Evolutionary conservation across 2,888 invertebrate genomes (phyloP).

Genomic region (Caenorhabditis sp.): DNA sequence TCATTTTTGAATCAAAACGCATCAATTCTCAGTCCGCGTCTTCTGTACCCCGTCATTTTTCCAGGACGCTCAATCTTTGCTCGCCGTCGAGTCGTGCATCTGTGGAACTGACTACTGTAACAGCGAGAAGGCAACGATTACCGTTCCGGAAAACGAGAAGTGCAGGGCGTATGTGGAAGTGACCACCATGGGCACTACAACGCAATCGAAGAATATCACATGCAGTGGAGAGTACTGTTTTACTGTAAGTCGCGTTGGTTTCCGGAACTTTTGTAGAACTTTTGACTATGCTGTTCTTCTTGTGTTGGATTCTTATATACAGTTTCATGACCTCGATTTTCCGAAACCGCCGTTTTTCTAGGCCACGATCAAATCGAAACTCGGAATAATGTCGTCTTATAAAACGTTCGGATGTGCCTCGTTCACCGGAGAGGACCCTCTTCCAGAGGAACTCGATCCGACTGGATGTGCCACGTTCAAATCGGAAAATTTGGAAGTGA

Average conservation of each 20-base stretch:
- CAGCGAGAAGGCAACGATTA: conserved; percentile 75
- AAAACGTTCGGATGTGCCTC: conserved; percentile 78
- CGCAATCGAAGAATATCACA: conserved; percentile 69
- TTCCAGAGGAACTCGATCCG: conserved; percentile 80
- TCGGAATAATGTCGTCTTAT: conserved; percentile 77
- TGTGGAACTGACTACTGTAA: conserved; percentile 81
- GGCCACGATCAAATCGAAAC: conserved; percentile 72
- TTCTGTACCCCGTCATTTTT: background rate
- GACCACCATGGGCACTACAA: conserved; percentile 73
- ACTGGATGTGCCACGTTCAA: conserved; percentile 80
- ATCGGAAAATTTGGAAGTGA: conserved; percentile 76
- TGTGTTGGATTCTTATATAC: background rate
- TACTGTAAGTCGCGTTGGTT: conserved; percentile 34
- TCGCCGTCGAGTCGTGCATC: conserved; percentile 80
- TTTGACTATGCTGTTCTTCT: no score
- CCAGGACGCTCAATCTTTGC: conserved; percentile 73
- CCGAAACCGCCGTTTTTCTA: background rate
- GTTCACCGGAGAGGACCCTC: conserved; percentile 75
- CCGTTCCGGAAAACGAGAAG: conserved; percentile 74
- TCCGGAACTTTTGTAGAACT: no score
- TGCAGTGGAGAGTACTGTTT: conserved; percentile 59
- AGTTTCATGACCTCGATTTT: background rate
- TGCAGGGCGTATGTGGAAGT: conserved; percentile 76
- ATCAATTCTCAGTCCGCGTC: background rate
- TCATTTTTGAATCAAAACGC: background rate